Percentiles rank a stretch among this genome's conserved stretches.
Conservation (phyloP, 2,888 invertebrate genomes). For the Pandemis cinnamomeana region DNA sequence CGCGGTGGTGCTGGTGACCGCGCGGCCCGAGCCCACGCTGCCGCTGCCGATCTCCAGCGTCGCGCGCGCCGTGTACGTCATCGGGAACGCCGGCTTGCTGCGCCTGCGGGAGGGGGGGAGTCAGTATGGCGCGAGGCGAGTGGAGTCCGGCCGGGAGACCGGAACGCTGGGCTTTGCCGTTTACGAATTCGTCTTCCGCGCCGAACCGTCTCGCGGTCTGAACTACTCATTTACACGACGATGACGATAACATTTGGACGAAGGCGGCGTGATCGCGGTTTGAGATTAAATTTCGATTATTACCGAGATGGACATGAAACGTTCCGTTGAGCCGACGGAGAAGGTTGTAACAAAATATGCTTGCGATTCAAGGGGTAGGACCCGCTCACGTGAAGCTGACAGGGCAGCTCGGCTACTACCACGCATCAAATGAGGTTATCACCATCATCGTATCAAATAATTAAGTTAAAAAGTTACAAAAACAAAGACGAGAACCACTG, state of each 20-base stretch:
- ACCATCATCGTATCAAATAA: too few relatives aligned
- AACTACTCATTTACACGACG: neutral
- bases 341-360: neutral
- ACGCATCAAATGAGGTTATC: too few relatives aligned
- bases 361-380: neutral
- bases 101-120: constrained; percentile 62
- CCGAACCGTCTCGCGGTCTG: neutral
- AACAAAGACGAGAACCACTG: too few relatives aligned
- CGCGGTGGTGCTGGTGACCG: constrained; percentile 81
- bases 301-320: neutral
- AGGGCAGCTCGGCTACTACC: too few relatives aligned
- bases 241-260: neutral
- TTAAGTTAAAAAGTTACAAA: too few relatives aligned
- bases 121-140: neutral
- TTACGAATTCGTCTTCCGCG: neutral
- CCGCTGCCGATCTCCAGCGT: constrained; percentile 82
- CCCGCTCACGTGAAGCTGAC: neutral
- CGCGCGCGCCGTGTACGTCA: constrained; percentile 82
- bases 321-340: neutral
- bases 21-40: constrained; percentile 80
- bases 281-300: neutral
- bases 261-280: neutral
- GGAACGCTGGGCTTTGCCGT: neutral
- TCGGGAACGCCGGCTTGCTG: constrained; percentile 77
- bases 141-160: too few relatives aligned